phyloP scores from a whole-genome alignment of 2,113 vertebrate species.

The Ammodytes dubius region DNA sequence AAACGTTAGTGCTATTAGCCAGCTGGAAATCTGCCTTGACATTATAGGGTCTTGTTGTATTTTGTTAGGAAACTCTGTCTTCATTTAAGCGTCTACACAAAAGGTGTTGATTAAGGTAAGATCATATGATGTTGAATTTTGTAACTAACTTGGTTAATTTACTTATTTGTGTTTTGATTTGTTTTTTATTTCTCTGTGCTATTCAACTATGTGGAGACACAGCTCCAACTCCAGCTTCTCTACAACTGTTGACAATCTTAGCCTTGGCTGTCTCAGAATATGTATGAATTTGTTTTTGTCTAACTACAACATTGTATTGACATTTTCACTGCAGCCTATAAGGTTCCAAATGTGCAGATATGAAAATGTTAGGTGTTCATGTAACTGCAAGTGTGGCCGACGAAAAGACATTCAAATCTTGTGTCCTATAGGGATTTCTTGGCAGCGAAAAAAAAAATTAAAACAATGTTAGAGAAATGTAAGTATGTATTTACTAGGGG shows the following conservation, averaged over 20 bases:
- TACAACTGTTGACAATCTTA: background rate
- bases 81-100: conserved; percentile 49
- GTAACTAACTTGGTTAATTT: background rate
- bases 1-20: conserved; percentile 66
- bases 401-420: background rate
- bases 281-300: background rate
- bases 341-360: background rate
- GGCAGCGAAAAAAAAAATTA: background rate
- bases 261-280: background rate
- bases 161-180: conserved; percentile 2
- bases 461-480: background rate
- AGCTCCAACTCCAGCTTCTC: background rate
- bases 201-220: background rate
- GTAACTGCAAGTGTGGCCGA: background rate
- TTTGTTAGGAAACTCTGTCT: conserved; percentile 68
- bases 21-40: conserved; percentile 74
- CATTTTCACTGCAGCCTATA: background rate
- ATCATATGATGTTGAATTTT: background rate
- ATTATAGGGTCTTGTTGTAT: conserved; percentile 65
- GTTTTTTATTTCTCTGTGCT: background rate
- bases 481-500: background rate
- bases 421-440: background rate
- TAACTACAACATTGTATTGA: background rate
- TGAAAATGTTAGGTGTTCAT: background rate
- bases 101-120: conserved; percentile 75